These are phyloP conservation scores for Drosophila melanogaster DNA, from an alignment of 1,140 invertebrate genomes.

Conservation along the genomic window Release_6_plus_ISO1_MT NT_033777.3:22062001-22062500, in stretches of 20 bases:
- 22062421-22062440: slow-evolving; percentile 17
- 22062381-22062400: slow-evolving; percentile 43
- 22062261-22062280: slow-evolving; percentile 43
- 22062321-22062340: slow-evolving; percentile 67
- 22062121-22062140: slow-evolving; percentile 18
- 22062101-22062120: neutral
- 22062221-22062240: slow-evolving; percentile 30
- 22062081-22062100: slow-evolving; percentile 5
- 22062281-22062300: slow-evolving; percentile 28
- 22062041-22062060: slow-evolving; percentile 57
- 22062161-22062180: slow-evolving; percentile 80
- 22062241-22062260: slow-evolving; percentile 58
- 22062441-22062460: slow-evolving; percentile 8
- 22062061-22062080: slow-evolving; percentile 3
- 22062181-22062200: slow-evolving; percentile 73
- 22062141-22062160: slow-evolving; percentile 46
- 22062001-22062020: slow-evolving; percentile 45
- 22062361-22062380: slow-evolving; percentile 20
- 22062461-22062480: slow-evolving; percentile 3
- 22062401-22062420: slow-evolving; percentile 26
- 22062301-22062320: slow-evolving; percentile 79
- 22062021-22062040: slow-evolving; percentile 9
- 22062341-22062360: slow-evolving; percentile 45
- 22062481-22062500: neutral
- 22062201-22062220: slow-evolving; percentile 44